Percentiles rank a stretch among this genome's conserved stretches.
phyloP scores from a whole-genome alignment of 2,888 invertebrate species.

The Lampropteryx suffumata region DNA sequence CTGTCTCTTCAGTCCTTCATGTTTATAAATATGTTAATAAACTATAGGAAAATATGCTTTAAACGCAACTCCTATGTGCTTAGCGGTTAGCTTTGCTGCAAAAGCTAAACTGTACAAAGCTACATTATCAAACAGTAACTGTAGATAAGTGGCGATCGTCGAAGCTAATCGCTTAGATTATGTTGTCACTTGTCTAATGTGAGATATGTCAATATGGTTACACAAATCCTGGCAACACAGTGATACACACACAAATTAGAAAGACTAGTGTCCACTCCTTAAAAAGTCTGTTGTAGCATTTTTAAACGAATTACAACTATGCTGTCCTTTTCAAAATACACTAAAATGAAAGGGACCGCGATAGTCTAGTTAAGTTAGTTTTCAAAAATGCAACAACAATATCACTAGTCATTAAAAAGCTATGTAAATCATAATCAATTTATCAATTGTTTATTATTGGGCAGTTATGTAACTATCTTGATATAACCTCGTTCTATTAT shows the following conservation, averaged over 20 bases:
- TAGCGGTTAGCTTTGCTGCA: conserved; percentile 52
- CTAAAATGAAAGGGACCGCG: no score
- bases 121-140: neutral
- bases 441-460: no score
- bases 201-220: neutral
- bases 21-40: conserved; percentile 41
- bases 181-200: neutral
- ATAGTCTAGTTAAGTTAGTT: no score
- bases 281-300: no score
- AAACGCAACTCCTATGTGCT: conserved; percentile 49
- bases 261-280: no score
- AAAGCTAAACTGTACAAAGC: conserved; percentile 21
- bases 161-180: neutral
- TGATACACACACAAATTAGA: no score
- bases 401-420: no score
- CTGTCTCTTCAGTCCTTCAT: conserved; percentile 43
- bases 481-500: neutral
- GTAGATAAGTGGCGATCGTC: neutral
- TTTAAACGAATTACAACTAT: no score
- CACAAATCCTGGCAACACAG: neutral
- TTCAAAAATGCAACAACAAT: no score
- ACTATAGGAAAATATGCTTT: conserved; percentile 38
- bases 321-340: no score
- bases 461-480: neutral
- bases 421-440: no score